These are phyloP conservation scores for Keiferia lycopersicella DNA, from an alignment of 2,888 invertebrate genomes.

Conservation along the genomic window DNA sequence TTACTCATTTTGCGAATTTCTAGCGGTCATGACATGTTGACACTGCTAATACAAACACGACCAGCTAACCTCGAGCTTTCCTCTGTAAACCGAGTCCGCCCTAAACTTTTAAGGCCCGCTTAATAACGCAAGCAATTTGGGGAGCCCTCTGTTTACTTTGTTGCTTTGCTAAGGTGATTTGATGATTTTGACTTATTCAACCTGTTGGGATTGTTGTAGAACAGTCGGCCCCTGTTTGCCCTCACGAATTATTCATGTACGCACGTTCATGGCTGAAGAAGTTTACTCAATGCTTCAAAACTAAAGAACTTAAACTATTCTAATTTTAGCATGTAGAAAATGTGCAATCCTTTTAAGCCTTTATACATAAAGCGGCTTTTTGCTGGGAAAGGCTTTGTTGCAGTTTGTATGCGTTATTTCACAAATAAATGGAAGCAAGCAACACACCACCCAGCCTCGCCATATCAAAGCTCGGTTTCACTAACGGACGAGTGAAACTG, in stretches of 20 bases:
- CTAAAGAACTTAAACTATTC: neutral
- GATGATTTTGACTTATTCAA: slow-evolving; percentile 79
- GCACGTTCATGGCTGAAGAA: slow-evolving; percentile 11
- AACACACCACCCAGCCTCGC: slow-evolving; percentile 28
- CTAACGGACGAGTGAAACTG: slow-evolving; percentile 66
- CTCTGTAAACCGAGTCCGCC: slow-evolving; percentile 74
- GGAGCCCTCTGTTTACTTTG: slow-evolving; percentile 76
- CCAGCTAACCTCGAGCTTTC: slow-evolving; percentile 68
- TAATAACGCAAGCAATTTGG: slow-evolving; percentile 79
- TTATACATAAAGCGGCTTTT: slow-evolving; percentile 9
- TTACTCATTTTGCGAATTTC: slow-evolving; percentile 9
- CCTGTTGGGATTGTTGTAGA: slow-evolving; percentile 57
- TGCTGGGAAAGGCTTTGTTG: slow-evolving; percentile 15
- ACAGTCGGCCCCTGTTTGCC: slow-evolving; percentile 42
- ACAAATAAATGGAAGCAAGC: slow-evolving; percentile 34
- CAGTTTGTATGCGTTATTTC: slow-evolving; percentile 20
- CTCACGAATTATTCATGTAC: slow-evolving; percentile 46
- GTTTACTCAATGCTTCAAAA: neutral
- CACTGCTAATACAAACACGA: slow-evolving; percentile 71
- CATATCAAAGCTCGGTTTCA: slow-evolving; percentile 58
- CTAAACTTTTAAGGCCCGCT: slow-evolving; percentile 77
- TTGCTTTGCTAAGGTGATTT: slow-evolving; percentile 76
- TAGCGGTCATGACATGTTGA: slow-evolving; percentile 54
- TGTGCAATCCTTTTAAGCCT: slow-evolving; percentile 15
- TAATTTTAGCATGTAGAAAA: neutral